These are phyloP conservation scores for Sinocyclocheilus anshuiensis DNA, from an alignment of 2,113 vertebrate genomes.

Conservation along the genomic window DNA sequence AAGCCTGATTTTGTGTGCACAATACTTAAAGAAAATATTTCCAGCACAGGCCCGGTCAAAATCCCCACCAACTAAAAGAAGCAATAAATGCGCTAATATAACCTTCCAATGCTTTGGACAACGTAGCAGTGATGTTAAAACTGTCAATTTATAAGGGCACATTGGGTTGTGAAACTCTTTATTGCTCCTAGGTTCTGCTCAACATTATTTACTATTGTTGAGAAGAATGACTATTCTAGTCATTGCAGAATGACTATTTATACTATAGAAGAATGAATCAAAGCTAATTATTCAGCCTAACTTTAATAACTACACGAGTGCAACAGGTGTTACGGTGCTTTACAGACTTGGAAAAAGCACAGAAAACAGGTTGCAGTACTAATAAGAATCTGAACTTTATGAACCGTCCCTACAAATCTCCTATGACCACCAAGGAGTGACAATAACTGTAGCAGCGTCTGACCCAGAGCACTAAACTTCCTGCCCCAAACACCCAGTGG, in stretches of 20 bases:
- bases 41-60: not conserved
- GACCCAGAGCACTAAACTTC: conserved; percentile 44
- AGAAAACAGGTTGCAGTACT: not conserved
- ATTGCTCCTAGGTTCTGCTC: not conserved
- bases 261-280: not conserved
- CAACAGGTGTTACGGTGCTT: conserved; percentile 2
- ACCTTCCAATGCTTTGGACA: not conserved
- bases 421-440: not conserved
- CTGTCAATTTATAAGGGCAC: not conserved
- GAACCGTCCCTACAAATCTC: not conserved
- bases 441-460: not conserved
- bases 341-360: not conserved
- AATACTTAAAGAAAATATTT: not conserved
- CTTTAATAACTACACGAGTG: not conserved
- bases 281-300: not conserved
- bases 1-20: not conserved
- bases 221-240: not conserved
- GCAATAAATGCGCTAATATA: not conserved
- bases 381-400: not conserved
- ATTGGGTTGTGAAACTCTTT: not conserved
- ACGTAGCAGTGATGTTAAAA: not conserved
- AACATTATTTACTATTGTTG: not conserved
- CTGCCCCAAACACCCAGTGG: conserved; percentile 59
- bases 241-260: no score
- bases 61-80: not conserved